Conservation (phyloP, 2,888 invertebrate genomes). For the Temnothorax ravouxi region DNA sequence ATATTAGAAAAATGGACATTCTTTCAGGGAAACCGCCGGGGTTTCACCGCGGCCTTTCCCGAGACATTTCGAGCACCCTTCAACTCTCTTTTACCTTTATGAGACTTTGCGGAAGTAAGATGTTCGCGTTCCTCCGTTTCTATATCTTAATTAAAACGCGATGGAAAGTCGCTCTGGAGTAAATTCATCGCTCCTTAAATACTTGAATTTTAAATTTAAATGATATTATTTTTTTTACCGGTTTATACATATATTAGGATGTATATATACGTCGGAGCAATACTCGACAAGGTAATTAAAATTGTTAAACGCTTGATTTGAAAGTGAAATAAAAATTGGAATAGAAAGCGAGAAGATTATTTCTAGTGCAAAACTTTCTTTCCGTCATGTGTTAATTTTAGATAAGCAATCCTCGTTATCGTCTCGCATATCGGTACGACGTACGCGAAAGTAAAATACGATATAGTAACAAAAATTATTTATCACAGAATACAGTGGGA, state of each 20-base stretch:
- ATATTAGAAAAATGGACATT: background rate
- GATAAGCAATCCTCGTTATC: constrained; percentile 10
- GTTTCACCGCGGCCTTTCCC: background rate
- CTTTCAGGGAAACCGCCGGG: background rate
- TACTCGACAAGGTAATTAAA: constrained; percentile 9
- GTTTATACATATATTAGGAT: background rate
- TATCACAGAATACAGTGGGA: background rate
- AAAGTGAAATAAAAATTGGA: constrained; percentile 35
- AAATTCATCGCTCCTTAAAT: background rate
- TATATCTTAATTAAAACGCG: constrained; percentile 3
- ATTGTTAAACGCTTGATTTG: constrained; percentile 15
- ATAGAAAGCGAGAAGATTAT: background rate
- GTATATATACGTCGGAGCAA: background rate
- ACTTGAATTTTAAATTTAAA: constrained; percentile 20
- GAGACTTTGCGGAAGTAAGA: background rate
- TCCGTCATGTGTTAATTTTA: constrained; percentile 17
- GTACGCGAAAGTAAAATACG: constrained; percentile 21
- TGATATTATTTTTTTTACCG: background rate
- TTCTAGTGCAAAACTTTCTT: constrained; percentile 15
- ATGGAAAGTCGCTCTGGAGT: background rate
- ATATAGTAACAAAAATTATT: constrained; percentile 9
- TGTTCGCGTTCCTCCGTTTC: background rate
- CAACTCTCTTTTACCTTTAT: background rate
- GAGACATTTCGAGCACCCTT: background rate
- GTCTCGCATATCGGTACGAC: background rate